Conservation (phyloP, 1,140 invertebrate genomes). For the Amphibalanus amphitrite region DNA sequence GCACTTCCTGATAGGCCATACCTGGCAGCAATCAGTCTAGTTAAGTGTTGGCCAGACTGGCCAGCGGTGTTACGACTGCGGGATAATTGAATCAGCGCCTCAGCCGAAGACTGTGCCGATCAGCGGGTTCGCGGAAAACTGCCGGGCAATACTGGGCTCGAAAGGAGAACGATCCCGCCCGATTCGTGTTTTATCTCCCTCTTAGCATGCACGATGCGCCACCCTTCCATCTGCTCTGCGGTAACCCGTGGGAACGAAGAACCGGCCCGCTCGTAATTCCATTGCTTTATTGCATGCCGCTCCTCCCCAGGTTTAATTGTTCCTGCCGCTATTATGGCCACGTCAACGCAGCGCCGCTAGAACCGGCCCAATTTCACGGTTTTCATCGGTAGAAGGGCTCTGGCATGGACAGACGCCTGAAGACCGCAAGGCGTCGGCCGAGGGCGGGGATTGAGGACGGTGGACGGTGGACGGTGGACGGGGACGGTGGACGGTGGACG, state of each 20-base stretch:
- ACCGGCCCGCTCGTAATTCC: background rate
- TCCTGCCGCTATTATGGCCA: background rate
- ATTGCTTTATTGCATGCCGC: background rate
- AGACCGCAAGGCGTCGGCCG: too few species aligned
- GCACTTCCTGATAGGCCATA: too few species aligned
- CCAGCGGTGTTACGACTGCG: too few species aligned
- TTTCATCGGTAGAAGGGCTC: background rate
- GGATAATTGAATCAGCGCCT: too few species aligned
- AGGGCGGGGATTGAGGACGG: too few species aligned
- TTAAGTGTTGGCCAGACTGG: too few species aligned
- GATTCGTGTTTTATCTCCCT: background rate
- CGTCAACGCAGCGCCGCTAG: background rate
- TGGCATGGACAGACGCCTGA: background rate
- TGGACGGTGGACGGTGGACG: too few species aligned
- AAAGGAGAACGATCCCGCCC: background rate
- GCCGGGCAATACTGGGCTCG: too few species aligned
- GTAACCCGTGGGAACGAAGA: background rate
- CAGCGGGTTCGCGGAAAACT: too few species aligned
- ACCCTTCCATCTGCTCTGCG: background rate
- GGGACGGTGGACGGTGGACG: too few species aligned
- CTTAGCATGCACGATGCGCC: background rate
- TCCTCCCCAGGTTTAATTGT: background rate
- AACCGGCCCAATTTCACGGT: background rate
- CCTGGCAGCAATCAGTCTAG: too few species aligned
- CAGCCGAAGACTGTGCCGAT: too few species aligned